Evolutionary conservation across 2,797 vertebrate species (phyloP).

Genomic region (Apogon talboti): DNA sequence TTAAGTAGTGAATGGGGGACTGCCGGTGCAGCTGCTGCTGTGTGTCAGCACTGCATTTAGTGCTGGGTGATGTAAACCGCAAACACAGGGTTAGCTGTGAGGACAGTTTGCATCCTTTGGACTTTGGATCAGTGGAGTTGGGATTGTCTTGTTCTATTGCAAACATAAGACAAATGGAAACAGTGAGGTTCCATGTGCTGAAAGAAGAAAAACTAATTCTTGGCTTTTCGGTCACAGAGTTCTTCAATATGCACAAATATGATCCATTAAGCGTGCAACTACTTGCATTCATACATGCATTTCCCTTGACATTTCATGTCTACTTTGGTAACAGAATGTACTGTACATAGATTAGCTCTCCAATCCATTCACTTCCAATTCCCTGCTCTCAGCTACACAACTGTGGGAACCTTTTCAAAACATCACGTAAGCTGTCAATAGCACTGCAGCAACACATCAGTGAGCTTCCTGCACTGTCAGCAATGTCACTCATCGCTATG

Average conservation of each 20-base stretch:
- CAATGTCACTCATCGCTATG: constrained; percentile 10
- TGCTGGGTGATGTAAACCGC: constrained; percentile 15
- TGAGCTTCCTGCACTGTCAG: constrained; percentile 46
- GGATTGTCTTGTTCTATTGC: constrained; percentile 29
- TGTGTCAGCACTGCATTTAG: constrained; percentile 43
- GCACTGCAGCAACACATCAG: constrained; percentile 44
- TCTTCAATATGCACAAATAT: too few relatives aligned
- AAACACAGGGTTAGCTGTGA: constrained; percentile 17
- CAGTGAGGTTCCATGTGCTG: constrained; percentile 4
- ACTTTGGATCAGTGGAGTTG: not conserved
- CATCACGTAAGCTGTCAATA: constrained; percentile 58
- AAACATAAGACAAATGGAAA: constrained; percentile 46
- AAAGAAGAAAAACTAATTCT: constrained; percentile 4
- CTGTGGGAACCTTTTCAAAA: constrained; percentile 71
- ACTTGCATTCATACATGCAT: not conserved
- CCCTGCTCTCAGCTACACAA: constrained; percentile 57
- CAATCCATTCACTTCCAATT: constrained; percentile 65
- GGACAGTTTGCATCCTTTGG: constrained; percentile 41
- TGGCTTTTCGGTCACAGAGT: too few relatives aligned
- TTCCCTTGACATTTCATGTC: not conserved
- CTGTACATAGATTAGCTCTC: constrained; percentile 54
- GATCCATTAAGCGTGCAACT: too few relatives aligned
- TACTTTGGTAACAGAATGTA: constrained; percentile 61
- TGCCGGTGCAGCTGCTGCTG: constrained; percentile 65
- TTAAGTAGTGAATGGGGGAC: constrained; percentile 51